Percentiles rank a stretch among this genome's conserved stretches.
Conservation (phyloP, 2,888 invertebrate genomes). For the Ametastegia equiseti region DNA sequence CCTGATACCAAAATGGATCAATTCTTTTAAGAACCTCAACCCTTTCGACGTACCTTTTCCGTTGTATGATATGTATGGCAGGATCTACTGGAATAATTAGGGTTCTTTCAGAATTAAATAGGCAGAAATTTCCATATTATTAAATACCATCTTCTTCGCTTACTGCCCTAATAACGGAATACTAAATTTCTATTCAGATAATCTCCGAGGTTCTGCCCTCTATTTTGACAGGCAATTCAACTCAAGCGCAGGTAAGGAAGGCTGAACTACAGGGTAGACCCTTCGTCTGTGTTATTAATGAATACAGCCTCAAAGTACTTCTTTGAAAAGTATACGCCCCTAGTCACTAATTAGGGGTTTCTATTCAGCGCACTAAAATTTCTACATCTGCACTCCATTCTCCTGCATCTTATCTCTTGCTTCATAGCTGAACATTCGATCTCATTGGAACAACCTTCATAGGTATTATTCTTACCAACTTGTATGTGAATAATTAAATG, state of each 20-base stretch:
- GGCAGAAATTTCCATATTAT: background rate
- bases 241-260: background rate
- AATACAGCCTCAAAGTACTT: constrained; percentile 51
- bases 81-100: background rate
- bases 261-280: background rate
- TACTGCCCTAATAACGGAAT: background rate
- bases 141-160: no score
- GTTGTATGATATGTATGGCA: background rate
- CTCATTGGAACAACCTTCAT: background rate
- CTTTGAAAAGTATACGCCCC: constrained; percentile 62
- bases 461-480: background rate
- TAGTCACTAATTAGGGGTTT: constrained; percentile 67
- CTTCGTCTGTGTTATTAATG: background rate
- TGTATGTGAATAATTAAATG: background rate
- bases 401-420: background rate
- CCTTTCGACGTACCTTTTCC: constrained; percentile 48
- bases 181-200: background rate
- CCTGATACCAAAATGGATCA: constrained; percentile 64
- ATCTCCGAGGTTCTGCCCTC: background rate
- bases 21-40: constrained; percentile 58
- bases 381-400: background rate
- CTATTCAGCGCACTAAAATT: constrained; percentile 60
- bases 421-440: background rate
- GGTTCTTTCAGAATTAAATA: background rate
- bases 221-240: background rate